Base-by-base conservation (phyloP, 2,888 invertebrate species). In the Glaucopsyche alexis region DNA sequence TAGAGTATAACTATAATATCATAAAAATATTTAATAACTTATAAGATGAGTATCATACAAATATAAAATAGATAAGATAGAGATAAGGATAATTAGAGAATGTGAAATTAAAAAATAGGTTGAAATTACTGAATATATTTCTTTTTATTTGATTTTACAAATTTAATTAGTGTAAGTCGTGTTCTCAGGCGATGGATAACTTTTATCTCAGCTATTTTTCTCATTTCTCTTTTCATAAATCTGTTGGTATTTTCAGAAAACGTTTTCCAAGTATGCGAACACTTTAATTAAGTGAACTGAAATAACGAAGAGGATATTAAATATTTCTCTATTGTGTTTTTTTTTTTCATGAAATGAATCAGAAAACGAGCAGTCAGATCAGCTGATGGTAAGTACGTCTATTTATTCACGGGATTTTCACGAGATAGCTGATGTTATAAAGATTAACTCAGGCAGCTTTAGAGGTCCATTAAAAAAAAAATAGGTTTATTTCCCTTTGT, bases 201-300 rank as follows among this genome's bases (percentile, higher is more conserved):
- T 13, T 29, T 60, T 38, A 60, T 60, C 38, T 60, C 29, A 29
- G 60, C 60, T 60, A 60, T 60, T 60, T 60, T 60, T 60, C 60
- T 60, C 29, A 60, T 60, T 60, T 60, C 29, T 60, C 60, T 29
- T 29, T 60, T 60, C 60, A 60, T 60, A 60, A 60, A 60, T 60
- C 60, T 60, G 29, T 60, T 60, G 60, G 60, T 60, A 38, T 60
- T 60, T 60, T 60, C 29, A 60, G 60, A 60, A 60, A 60, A 29
- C 60, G 29, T 60, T 60, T 60, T 60, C 29, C 60, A 38, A 60
- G 29, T 60, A 60, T 60, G 14, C 60, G 14, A 60, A 60, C 29
- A 60, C 29, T 38, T 60, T 60, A 60, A 60, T 60, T 60, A 60
- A 38, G 60, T 60, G 60, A 60, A 29, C 60, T 29, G 13, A 60